Evolutionary conservation across 2,113 vertebrate genomes (phyloP), one percentile per base, ranked within the genome.

Genomic region (Pseudopodoces humilis): DNA sequence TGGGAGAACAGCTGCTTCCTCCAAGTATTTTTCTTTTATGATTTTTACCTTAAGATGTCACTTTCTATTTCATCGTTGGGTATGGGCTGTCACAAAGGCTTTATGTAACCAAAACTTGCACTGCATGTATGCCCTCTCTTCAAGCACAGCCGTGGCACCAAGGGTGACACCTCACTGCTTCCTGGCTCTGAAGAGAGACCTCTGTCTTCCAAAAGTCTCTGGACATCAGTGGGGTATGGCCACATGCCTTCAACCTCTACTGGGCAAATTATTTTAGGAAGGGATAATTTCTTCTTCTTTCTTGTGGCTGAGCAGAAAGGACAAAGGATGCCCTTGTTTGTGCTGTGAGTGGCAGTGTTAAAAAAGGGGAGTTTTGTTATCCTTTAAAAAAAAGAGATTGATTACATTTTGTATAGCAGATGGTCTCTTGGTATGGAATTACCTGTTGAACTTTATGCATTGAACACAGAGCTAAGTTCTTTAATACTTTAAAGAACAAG

Each of bases 381-480:
- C 49, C 65, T 90, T 96, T 69, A 67, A 95, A 91, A 59, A 69
- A 50, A 58, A 56, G 46, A 94, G 56, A 82, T 84, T 85, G 49
- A 62, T 95, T 93, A 79, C 44, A 37, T 76, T 96, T 97, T 64
- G 49, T 33, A 58, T 75, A 88, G 37, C 95, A 97, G 95, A 96
- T 96, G 95, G 77, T 79, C 21, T 96, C 89, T 96, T 97, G 82
- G 63, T 91, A 89, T 93, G 85, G 49, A 71, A 64, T 80, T 93
- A 94, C 72, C 60, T 96, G 60, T 94, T 92, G 71, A 79, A 72
- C 15, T 76, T n/a, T 94, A 94, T 50, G 50, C 37, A 93, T 27
- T 83, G 28, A 95, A 72, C 80, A 92, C 44, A 92, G 21, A 94
- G 39, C 49, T 92, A 89, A 93, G 18, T 63, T 86, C 7, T 75